Percentiles rank a stretch among this genome's conserved stretches.
Evolutionary conservation across 1,140 invertebrate genomes (phyloP).

Genomic region (Bombus superbus): DNA sequence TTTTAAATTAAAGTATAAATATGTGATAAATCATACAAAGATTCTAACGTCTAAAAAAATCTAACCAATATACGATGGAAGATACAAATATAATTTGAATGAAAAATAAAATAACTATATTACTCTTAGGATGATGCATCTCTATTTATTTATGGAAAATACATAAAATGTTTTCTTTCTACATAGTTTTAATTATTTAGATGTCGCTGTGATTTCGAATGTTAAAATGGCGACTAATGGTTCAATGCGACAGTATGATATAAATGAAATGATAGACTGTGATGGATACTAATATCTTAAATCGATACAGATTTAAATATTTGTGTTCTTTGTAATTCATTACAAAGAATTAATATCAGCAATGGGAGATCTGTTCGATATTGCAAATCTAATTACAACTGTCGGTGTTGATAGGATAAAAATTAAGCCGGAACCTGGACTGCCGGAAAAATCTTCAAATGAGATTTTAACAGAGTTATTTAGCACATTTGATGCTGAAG

Average conservation of each 20-base stretch:
- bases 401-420: constrained; percentile 81
- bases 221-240: constrained; percentile 12
- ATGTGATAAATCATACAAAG: background rate
- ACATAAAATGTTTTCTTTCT: background rate
- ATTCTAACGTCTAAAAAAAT: background rate
- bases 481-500: constrained; percentile 86
- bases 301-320: background rate
- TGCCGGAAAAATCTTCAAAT: constrained; percentile 87
- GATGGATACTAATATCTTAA: background rate
- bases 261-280: background rate
- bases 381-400: constrained; percentile 79
- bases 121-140: background rate
- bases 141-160: background rate
- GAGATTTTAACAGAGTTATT: constrained; percentile 92
- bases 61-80: background rate
- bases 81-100: background rate
- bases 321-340: background rate
- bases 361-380: constrained; percentile 80
- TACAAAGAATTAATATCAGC: background rate
- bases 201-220: constrained; percentile 25
- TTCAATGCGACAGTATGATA: constrained; percentile 6
- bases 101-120: background rate
- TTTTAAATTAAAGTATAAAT: background rate
- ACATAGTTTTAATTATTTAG: background rate
- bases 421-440: constrained; percentile 80